phyloP scores from a whole-genome alignment of 2,797 vertebrate species.

The Ficedula albicollis region DNA sequence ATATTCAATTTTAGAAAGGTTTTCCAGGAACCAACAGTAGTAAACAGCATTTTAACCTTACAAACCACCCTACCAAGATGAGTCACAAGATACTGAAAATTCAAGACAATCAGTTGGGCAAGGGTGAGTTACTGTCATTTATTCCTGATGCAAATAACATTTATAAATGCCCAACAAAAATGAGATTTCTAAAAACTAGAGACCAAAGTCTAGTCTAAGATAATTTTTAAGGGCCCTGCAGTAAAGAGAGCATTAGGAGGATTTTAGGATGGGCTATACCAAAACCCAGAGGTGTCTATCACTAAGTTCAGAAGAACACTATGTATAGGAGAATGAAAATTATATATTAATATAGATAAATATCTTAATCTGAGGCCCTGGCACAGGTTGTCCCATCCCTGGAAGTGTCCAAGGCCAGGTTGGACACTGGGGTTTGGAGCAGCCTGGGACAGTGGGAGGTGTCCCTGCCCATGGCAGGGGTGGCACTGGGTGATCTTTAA shows the following conservation, averaged over 20 bases:
- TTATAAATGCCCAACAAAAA: not conserved
- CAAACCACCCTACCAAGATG: not conserved
- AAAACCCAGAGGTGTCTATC: not conserved
- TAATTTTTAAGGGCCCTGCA: not conserved
- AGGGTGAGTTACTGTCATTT: not conserved
- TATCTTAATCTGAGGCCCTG: not conserved
- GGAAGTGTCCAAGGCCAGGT: fast-evolving
- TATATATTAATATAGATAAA: not conserved
- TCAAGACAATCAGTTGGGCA: not conserved
- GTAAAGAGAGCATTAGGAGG: fast-evolving
- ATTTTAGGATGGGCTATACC: not conserved
- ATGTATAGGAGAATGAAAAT: fast-evolving
- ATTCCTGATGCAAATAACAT: not conserved
- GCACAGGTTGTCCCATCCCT: not conserved
- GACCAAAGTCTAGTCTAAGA: not conserved
- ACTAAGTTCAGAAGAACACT: not conserved
- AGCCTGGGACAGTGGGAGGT: fast-evolving
- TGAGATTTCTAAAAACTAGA: not conserved
- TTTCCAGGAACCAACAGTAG: not conserved
- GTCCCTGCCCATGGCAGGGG: not conserved
- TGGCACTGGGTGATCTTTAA: fast-evolving
- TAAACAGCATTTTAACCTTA: not conserved
- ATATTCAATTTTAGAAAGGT: fast-evolving
- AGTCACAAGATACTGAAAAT: not conserved
- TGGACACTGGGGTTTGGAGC: fast-evolving